Conservation (phyloP, 2,888 invertebrate species). For the Cheilosia vernalis region DNA sequence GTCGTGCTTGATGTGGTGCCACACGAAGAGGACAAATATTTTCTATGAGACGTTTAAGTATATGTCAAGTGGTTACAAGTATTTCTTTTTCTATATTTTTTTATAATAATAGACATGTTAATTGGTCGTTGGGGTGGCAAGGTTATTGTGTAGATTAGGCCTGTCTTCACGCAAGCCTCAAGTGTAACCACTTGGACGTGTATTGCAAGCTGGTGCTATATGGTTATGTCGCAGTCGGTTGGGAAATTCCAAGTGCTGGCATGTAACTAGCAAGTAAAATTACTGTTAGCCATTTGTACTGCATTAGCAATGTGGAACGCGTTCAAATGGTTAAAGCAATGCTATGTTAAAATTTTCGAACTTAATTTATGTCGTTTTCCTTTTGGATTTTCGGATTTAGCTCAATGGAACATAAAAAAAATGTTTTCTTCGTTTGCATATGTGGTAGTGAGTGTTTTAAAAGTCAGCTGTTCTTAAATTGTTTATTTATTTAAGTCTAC, state of each 20-base stretch:
- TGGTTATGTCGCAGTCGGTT: slow-evolving; percentile 21
- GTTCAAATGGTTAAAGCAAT: too few species aligned
- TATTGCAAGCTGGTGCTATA: slow-evolving; percentile 24
- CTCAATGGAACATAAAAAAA: too few species aligned
- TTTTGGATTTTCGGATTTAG: too few species aligned
- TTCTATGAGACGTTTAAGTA: slow-evolving; percentile 12
- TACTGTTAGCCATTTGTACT: too few species aligned
- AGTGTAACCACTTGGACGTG: slow-evolving; percentile 47
- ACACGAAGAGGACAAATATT: slow-evolving; percentile 48
- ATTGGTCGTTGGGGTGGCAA: slow-evolving; percentile 69
- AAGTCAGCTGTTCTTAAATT: too few species aligned
- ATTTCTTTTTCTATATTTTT: neutral
- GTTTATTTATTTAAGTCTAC: too few species aligned
- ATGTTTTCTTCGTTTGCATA: too few species aligned
- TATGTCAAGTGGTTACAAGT: slow-evolving; percentile 36
- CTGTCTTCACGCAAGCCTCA: slow-evolving; percentile 46
- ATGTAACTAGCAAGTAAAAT: too few species aligned
- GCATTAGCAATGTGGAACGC: too few species aligned
- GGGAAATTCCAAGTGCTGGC: neutral
- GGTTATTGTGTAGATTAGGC: slow-evolving; percentile 50
- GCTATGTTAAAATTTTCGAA: too few species aligned
- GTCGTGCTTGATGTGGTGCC: slow-evolving; percentile 43
- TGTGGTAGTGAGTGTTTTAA: too few species aligned
- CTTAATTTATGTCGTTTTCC: too few species aligned
- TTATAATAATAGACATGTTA: slow-evolving; percentile 42